Conservation (phyloP, 2,888 invertebrate species). For the Lottia gigantea region DNA sequence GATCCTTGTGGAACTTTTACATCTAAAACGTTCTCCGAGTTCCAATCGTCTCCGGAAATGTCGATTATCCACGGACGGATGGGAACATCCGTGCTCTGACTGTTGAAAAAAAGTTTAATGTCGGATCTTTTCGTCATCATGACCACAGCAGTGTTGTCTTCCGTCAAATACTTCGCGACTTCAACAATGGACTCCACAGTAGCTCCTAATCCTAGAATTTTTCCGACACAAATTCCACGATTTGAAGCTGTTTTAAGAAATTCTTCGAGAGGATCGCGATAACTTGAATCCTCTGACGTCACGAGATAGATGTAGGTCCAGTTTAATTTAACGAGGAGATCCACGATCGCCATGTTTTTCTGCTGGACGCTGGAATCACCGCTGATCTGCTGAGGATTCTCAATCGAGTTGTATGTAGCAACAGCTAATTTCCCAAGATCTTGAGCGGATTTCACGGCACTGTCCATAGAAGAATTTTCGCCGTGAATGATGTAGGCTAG, state of each 20-base stretch:
- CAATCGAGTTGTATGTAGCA: conserved; percentile 9
- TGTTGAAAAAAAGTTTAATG: conserved; percentile 21
- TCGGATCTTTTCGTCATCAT: conserved; percentile 23
- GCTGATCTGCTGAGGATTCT: conserved; percentile 1
- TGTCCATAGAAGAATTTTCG: neutral
- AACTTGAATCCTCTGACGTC: conserved; percentile 29
- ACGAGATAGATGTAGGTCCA: conserved; percentile 45
- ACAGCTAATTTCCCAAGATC: conserved; percentile 12
- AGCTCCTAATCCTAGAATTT: conserved; percentile 16
- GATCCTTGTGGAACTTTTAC: conserved; percentile 26
- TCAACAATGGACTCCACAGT: neutral
- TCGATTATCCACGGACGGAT: conserved; percentile 27
- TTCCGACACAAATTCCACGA: conserved; percentile 38
- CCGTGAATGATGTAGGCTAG: conserved; percentile 37
- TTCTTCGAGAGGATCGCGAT: conserved; percentile 21
- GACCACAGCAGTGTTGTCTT: conserved; percentile 22
- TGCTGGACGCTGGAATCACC: neutral
- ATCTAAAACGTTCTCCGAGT: conserved; percentile 12
- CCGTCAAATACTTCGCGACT: neutral
- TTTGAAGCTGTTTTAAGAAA: conserved; percentile 31
- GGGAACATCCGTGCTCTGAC: conserved; percentile 10
- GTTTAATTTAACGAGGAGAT: conserved; percentile 33
- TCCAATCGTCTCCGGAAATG: conserved; percentile 26
- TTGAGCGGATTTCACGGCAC: neutral
- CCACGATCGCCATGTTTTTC: conserved; percentile 31